Evolutionary conservation across 2,797 vertebrate species (phyloP), one percentile per base, ranked within the genome.

Genomic region (Cacajao melanocephalus): DNA sequence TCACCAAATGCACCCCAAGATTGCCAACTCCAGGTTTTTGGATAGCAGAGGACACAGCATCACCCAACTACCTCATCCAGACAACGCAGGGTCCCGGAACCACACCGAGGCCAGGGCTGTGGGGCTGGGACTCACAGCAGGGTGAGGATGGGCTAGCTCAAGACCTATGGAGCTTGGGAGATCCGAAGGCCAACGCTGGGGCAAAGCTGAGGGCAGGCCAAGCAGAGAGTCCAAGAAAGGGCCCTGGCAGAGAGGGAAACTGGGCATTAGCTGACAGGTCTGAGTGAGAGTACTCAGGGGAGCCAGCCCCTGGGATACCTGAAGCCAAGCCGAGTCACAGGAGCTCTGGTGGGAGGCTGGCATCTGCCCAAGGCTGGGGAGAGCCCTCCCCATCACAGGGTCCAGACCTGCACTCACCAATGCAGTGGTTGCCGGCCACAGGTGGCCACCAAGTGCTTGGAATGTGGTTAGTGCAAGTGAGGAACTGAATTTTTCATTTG

Each of bases 401-500:
- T 48, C 33, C 80, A 79, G 46, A 48, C 46, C 76, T 41, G n/a
- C 2, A 0, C 30, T 13, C 20, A 30, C 36, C 52, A 17, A 0
- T 17, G 7, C 6, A 6, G 24, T 52, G 61, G 36, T 76, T 24
- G 3, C 81, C 8, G 5, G 24, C 44, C 3, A 4, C 75, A 11
- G 46, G 61, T 9, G 36, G 26, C 76, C 33, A 2, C 0, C n/a
- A 30, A 93, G 22, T 7, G 0, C 88, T 90, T 57, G 24, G 50
- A 52, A 61, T 70, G 30, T 48, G 70, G 39, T n/a, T 50, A 50
- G 3, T 88, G 30, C 19, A 39, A 55, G 20, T 1, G 13, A 95
- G 57, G 24, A 92, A 44, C 39, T 22, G 36, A 73, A 81, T n/a
- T 86, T 96, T 92, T n/a, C 7, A 41, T 82, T 94, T 92, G 30